Base-by-base conservation (phyloP, 2,888 invertebrate genomes). In the Platynereis dumerilii region DNA sequence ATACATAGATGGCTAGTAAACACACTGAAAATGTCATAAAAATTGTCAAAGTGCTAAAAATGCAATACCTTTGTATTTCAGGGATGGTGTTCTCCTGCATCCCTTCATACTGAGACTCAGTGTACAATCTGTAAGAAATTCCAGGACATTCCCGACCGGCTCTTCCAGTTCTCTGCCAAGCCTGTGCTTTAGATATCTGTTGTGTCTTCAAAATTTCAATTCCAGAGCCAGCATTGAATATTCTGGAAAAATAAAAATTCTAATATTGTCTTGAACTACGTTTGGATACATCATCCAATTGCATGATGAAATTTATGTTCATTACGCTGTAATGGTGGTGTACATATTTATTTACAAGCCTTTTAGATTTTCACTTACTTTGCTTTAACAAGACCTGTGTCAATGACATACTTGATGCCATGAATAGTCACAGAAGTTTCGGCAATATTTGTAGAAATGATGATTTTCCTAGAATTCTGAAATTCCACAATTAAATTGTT, bases 121-220 rank as follows among this genome's bases (percentile, higher is more conserved):
- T 93, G 84, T 91, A 97, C 1, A 93, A 89, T 59, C 96, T 88
- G 85, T 94, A 97, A 80, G 95, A 95, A 73, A 87, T 87, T 42
- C 96, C 96, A 65, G 92, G 72, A 2, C 78, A 88, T 79, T 94
- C 93, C 66, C 97, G 89, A 24, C 96, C 96, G 15, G 96, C 95
- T 72, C 97, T 88, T 0, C 97, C 97, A 15, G 93, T 90, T 72
- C 97, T 87, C 86, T 97, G 97, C 90, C 92, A 91, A 15, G 93
- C 92, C 85, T 96, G 96, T 39, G 96, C 94, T 84, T 93, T 92
- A 24, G 96, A 93, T 75, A 94, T 90, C 75, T 89, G 87, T 69
- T 91, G 90, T 39, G 95, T 91, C 78, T 90, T 89, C 66, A 97
- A 85, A 28, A 92, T 86, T 83, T 96, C 95, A 70, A 96, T 87